Percentiles rank a stretch among this genome's conserved stretches.
Conservation (phyloP, 2,888 invertebrate genomes). For the Diaprepes abbreviatus region DNA sequence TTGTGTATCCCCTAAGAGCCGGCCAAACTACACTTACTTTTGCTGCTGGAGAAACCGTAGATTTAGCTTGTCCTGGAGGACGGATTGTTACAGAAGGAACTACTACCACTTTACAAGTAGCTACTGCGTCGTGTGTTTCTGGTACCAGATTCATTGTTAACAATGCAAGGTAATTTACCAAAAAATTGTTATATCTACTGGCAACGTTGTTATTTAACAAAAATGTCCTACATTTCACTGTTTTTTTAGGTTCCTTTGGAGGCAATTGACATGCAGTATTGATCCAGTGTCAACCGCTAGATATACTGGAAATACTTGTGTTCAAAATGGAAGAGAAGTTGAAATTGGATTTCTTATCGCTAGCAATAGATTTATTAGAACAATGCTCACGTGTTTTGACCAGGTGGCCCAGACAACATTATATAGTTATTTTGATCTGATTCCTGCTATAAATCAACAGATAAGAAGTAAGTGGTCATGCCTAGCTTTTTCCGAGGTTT, state of each 20-base stretch:
- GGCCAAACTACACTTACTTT: conserved; percentile 19
- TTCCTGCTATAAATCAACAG: conserved; percentile 67
- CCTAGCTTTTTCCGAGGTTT: too few species aligned
- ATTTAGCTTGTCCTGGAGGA: conserved; percentile 53
- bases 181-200: too few species aligned
- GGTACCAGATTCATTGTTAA: conserved; percentile 53
- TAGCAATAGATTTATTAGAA: conserved; percentile 66
- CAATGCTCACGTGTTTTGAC: conserved; percentile 72
- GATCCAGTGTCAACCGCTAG: conserved; percentile 66
- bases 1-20: conserved; percentile 27
- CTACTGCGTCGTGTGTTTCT: conserved; percentile 55
- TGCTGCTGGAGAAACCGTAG: conserved; percentile 39
- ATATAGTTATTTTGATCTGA: conserved; percentile 70
- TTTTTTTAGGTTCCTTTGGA: conserved; percentile 58
- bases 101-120: conserved; percentile 33
- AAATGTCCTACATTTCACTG: too few species aligned
- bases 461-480: conserved; percentile 62
- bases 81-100: conserved; percentile 47
- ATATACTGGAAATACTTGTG: conserved; percentile 67
- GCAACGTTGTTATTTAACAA: too few species aligned
- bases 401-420: conserved; percentile 67
- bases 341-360: conserved; percentile 71
- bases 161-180: conserved; percentile 32
- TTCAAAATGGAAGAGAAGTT: conserved; percentile 66
- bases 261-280: conserved; percentile 66